Evolutionary conservation across 2,797 vertebrate genomes (phyloP).

Genomic region (Mus spretus): DNA sequence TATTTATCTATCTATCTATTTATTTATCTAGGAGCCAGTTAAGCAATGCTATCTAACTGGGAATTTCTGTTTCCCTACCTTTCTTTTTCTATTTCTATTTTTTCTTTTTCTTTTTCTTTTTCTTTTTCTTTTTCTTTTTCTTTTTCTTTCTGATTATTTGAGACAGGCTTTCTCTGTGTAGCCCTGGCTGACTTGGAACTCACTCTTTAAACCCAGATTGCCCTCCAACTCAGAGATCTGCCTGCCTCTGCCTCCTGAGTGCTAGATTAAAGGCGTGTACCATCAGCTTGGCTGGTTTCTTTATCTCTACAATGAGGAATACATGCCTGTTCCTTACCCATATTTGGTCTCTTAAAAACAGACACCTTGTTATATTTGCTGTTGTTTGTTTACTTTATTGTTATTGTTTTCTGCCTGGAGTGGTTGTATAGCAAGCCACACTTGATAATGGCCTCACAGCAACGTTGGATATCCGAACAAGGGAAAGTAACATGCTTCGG

Average conservation of each 20-base stretch:
- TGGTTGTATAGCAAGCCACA: not conserved
- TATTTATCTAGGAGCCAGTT: not conserved
- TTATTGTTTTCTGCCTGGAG: not conserved
- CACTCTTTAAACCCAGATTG: not conserved
- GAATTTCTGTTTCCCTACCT: not conserved
- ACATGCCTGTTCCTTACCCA: not conserved
- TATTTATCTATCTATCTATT: not conserved
- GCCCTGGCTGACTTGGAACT: not conserved
- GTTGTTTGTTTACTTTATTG: not conserved
- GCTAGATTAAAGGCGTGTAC: not conserved
- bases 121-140: not conserved
- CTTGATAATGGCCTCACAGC: not conserved
- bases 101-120: not conserved
- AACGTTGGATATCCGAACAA: not conserved
- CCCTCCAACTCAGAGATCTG: not conserved
- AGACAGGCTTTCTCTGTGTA: not conserved
- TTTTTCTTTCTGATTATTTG: not conserved
- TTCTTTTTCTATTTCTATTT: not conserved
- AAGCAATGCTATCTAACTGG: not conserved
- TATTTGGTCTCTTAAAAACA: not conserved
- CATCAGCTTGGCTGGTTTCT: not conserved
- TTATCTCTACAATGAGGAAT: not conserved
- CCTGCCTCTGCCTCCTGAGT: not conserved
- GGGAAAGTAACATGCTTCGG: not conserved
- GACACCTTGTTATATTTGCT: not conserved